phyloP scores from a whole-genome alignment of 2,888 invertebrate species.

The Zeuzera pyrina region DNA sequence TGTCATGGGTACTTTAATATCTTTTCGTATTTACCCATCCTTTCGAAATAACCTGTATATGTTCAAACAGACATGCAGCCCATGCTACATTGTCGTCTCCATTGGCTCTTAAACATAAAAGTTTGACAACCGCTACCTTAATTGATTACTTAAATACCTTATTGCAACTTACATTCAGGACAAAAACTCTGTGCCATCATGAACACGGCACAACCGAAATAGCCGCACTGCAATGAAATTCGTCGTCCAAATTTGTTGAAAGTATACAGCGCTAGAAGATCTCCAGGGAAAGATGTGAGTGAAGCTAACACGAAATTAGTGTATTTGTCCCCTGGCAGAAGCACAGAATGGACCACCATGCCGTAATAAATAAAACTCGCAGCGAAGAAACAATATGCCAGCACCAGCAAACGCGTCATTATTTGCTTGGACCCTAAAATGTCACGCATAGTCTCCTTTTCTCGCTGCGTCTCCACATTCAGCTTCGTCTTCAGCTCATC shows the following conservation, averaged over 20 bases:
- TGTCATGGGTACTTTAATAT: too few relatives aligned
- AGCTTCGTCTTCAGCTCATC: conserved; percentile 36
- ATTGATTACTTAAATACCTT: too few relatives aligned
- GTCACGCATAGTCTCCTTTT: conserved; percentile 38
- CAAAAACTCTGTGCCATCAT: conserved; percentile 38
- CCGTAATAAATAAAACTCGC: conserved; percentile 54
- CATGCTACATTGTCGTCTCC: too few relatives aligned
- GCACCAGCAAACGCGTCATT: conserved; percentile 38
- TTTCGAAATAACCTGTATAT: too few relatives aligned
- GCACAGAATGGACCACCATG: conserved; percentile 38
- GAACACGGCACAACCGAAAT: conserved; percentile 34
- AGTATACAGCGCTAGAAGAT: conserved; percentile 37
- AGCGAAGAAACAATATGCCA: conserved; percentile 45
- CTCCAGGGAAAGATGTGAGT: conserved; percentile 48
- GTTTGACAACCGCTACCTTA: too few relatives aligned
- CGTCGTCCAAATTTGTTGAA: conserved; percentile 45
- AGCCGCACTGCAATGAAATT: conserved; percentile 42
- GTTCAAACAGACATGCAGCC: too few relatives aligned
- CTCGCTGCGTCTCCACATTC: conserved; percentile 37
- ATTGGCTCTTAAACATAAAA: too few relatives aligned
- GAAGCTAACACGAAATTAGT: conserved; percentile 45
- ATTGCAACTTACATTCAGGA: conserved; percentile 48
- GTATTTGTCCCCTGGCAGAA: conserved; percentile 52
- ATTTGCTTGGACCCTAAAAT: conserved; percentile 45
- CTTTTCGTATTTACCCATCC: too few relatives aligned